Evolutionary conservation across 2,797 vertebrate species (phyloP).

Genomic region (Betta splendens): DNA sequence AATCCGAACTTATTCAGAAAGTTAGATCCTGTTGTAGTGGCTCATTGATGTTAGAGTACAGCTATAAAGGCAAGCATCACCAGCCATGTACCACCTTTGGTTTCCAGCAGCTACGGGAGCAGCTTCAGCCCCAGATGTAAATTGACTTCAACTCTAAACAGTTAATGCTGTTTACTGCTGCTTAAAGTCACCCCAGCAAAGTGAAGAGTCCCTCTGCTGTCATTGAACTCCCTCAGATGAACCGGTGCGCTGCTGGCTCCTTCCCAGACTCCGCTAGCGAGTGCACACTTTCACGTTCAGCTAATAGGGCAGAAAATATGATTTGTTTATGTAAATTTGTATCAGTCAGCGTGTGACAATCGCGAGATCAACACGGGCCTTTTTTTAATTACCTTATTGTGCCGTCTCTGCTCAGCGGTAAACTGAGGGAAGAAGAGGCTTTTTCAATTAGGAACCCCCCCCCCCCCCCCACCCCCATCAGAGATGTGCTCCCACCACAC

Average conservation of each 20-base stretch:
- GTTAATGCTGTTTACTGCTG: neutral
- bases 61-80: neutral
- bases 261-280: slow-evolving; percentile 25
- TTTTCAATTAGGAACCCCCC: slow-evolving; percentile 80
- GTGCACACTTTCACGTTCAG: slow-evolving; percentile 21
- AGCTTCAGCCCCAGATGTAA: neutral
- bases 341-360: slow-evolving; percentile 60
- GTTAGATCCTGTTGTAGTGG: neutral
- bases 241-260: slow-evolving; percentile 13
- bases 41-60: slow-evolving; percentile 6
- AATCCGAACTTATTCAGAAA: neutral
- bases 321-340: slow-evolving; percentile 70
- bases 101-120: neutral
- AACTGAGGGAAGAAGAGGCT: slow-evolving; percentile 64
- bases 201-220: neutral
- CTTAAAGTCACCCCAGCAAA: neutral
- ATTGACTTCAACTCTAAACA: neutral
- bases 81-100: too few species aligned
- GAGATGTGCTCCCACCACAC: slow-evolving; percentile 51
- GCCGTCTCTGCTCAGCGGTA: slow-evolving; percentile 55
- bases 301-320: slow-evolving; percentile 64
- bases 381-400: slow-evolving; percentile 68
- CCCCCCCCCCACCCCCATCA: slow-evolving; percentile 52
- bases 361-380: slow-evolving; percentile 51
- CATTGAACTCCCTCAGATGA: neutral